Evolutionary conservation across 2,888 invertebrate genomes (phyloP).

Genomic region (Luffia ferchaultella): DNA sequence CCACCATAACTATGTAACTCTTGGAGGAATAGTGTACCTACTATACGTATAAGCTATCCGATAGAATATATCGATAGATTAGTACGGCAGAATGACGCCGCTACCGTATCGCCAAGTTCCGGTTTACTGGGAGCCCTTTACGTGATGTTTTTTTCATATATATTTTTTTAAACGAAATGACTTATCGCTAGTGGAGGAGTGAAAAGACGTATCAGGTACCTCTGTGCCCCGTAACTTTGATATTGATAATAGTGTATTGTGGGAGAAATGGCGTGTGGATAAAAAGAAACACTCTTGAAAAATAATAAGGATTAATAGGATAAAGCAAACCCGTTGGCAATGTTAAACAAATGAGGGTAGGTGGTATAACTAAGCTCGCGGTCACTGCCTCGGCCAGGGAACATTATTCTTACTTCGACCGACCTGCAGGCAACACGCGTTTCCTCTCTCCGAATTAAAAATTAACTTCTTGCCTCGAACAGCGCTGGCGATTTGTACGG

Average conservation of each 20-base stretch:
- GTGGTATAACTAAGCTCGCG: slow-evolving; percentile 51
- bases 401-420: slow-evolving; percentile 53
- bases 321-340: neutral
- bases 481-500: neutral
- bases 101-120: too few relatives aligned
- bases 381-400: slow-evolving; percentile 34
- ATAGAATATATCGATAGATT: too few relatives aligned
- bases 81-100: too few relatives aligned
- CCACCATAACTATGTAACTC: too few relatives aligned
- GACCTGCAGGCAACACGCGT: slow-evolving; percentile 30
- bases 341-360: slow-evolving; percentile 53
- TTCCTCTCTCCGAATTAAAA: neutral
- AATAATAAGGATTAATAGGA: neutral
- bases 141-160: neutral
- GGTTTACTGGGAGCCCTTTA: too few relatives aligned
- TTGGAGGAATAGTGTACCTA: too few relatives aligned
- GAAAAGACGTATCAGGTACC: neutral
- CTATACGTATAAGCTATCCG: too few relatives aligned
- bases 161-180: neutral
- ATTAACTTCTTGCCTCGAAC: neutral
- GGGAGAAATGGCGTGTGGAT: neutral
- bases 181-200: neutral
- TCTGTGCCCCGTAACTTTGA: neutral
- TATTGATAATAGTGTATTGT: neutral
- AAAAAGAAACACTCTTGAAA: neutral